Evolutionary conservation across 2,797 vertebrate species (phyloP).

Genomic region (Lacerta agilis): DNA sequence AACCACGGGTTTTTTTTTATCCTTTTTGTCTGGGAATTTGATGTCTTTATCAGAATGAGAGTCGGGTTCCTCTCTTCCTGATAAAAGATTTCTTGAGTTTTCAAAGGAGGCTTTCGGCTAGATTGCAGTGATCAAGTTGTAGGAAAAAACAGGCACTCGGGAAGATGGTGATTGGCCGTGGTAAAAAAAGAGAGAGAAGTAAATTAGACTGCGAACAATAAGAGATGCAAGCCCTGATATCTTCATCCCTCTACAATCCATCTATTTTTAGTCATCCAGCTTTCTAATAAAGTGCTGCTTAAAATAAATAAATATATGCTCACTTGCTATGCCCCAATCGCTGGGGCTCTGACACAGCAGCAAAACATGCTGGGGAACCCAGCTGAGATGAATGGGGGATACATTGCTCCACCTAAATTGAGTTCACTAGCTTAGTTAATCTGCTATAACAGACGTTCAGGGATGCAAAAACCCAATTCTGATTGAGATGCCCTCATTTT

Average conservation of each 20-base stretch:
- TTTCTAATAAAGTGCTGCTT: not conserved
- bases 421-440: conserved; percentile 47
- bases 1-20: not conserved
- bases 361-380: conserved; percentile 12
- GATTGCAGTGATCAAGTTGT: conserved; percentile 28
- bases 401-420: conserved; percentile 41
- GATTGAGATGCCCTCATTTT: conserved; percentile 15
- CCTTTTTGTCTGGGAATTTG: conserved; percentile 1
- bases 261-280: not conserved
- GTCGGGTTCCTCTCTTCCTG: not conserved
- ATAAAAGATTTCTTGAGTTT: conserved; percentile 30
- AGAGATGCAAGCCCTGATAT: not conserved
- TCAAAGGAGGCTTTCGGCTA: conserved; percentile 26
- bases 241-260: not conserved
- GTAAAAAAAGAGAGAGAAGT: conserved; percentile 11
- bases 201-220: conserved; percentile 40
- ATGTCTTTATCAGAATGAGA: conserved; percentile 19
- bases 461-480: conserved; percentile 32
- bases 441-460: conserved; percentile 19
- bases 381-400: conserved; percentile 44
- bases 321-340: conserved; percentile 32
- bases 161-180: not conserved
- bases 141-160: not conserved
- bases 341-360: not conserved
- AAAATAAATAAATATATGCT: not conserved